phyloP scores from a whole-genome alignment of 2,113 vertebrate species.

The Alexandromys fortis region DNA sequence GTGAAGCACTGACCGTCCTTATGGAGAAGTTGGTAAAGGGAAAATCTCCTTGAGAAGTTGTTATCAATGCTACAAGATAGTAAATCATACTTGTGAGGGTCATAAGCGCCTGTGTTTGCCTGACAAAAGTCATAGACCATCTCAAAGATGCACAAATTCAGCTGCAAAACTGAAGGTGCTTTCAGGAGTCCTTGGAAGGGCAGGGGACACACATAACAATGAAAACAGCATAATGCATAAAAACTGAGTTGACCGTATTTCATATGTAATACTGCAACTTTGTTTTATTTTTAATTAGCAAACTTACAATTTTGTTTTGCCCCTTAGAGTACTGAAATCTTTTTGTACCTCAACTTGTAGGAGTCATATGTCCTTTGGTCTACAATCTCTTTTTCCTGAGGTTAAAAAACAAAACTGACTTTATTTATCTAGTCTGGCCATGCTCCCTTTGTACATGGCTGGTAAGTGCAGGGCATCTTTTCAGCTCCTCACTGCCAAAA shows the following conservation, averaged over 20 bases:
- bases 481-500: not conserved
- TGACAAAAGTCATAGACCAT: not conserved
- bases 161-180: not conserved
- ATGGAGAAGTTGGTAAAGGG: not conserved
- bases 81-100: not conserved
- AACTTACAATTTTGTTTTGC: slow-evolving; percentile 34
- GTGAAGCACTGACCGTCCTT: not conserved
- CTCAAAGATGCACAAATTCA: not conserved
- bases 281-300: slow-evolving; percentile 5
- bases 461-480: not conserved
- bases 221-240: not conserved
- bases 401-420: not conserved
- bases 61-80: not conserved
- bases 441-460: not conserved
- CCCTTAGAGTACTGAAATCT: not conserved
- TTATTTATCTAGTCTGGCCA: not conserved
- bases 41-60: not conserved
- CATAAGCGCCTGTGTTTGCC: not conserved
- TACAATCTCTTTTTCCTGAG: not conserved
- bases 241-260: not conserved
- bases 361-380: slow-evolving; percentile 13
- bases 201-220: not conserved
- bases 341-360: slow-evolving; percentile 10
- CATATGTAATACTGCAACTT: not conserved
- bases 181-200: not conserved